Conservation (phyloP, 2,113 vertebrate species). For the Pithys albifrons region DNA sequence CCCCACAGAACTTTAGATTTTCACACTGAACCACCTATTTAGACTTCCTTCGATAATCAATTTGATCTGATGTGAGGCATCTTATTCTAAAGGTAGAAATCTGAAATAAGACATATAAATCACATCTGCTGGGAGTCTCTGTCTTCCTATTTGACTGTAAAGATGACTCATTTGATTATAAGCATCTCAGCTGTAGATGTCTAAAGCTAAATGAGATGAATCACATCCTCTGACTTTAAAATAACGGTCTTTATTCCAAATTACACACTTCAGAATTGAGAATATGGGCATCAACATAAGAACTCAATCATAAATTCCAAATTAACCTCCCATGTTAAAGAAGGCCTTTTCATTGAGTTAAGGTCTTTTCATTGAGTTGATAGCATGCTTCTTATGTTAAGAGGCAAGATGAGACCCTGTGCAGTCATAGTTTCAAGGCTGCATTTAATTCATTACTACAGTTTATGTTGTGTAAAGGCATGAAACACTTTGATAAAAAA, state of each 20-base stretch:
- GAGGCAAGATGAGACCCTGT: conserved; percentile 24
- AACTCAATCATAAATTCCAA: conserved; percentile 54
- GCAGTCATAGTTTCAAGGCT: conserved; percentile 36
- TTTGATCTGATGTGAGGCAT: conserved; percentile 20
- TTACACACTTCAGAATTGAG: conserved; percentile 47
- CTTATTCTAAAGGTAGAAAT: conserved; percentile 8
- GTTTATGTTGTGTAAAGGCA: conserved; percentile 11
- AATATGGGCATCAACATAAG: conserved; percentile 47
- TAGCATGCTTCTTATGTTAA: conserved; percentile 32
- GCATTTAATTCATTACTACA: conserved; percentile 49
- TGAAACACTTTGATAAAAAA: conserved; percentile 16
- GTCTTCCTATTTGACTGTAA: conserved; percentile 30
- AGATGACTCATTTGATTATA: conserved; percentile 44
- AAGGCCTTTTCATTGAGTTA: conserved; percentile 24
- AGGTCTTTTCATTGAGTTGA: conserved; percentile 37
- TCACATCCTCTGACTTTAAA: conserved; percentile 53
- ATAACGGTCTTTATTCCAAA: conserved; percentile 56
- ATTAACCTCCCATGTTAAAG: conserved; percentile 33
- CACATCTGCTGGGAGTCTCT: not conserved
- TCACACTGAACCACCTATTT: not conserved
- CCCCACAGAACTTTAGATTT: not conserved
- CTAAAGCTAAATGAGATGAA: conserved; percentile 50
- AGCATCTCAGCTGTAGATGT: conserved; percentile 57
- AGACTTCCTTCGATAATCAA: not conserved
- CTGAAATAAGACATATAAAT: conserved; percentile 11